Conservation (phyloP, 1,140 invertebrate genomes). For the Bilobella aurantiaca region DNA sequence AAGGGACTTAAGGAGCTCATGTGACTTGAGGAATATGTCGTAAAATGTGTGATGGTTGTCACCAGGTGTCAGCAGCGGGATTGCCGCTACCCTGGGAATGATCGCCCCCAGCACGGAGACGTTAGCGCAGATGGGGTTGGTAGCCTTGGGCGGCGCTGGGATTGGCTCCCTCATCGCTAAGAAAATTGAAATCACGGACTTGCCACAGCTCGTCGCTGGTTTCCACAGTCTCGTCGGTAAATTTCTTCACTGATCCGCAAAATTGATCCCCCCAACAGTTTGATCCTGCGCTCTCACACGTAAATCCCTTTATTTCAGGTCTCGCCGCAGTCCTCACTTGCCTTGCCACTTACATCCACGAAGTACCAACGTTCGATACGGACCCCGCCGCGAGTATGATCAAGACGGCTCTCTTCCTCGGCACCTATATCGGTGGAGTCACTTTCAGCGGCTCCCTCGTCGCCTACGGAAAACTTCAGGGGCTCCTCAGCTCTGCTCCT, state of each 20-base stretch:
- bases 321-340: constrained; percentile 78
- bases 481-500: constrained; percentile 64
- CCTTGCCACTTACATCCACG: constrained; percentile 69
- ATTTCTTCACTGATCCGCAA: not conserved
- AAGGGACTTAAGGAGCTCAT: no score
- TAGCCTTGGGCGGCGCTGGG: constrained; percentile 56
- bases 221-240: constrained; percentile 62
- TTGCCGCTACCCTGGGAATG: constrained; percentile 64
- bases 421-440: constrained; percentile 59
- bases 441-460: constrained; percentile 63
- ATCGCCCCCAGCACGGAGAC: constrained; percentile 54
- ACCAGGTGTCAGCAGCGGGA: constrained; percentile 64
- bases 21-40: no score
- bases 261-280: no score
- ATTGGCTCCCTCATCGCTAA: constrained; percentile 63
- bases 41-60: no score
- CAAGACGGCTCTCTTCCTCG: constrained; percentile 75
- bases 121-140: constrained; percentile 64
- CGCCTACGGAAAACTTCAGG: constrained; percentile 86
- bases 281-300: no score
- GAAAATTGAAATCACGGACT: constrained; percentile 73
- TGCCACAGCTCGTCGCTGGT: constrained; percentile 79
- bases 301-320: constrained; percentile 43
- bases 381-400: constrained; percentile 74
- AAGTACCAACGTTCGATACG: constrained; percentile 68